A percentile compares a stretch with the other conserved stretches of the same genome.
Conservation (phyloP, 2,888 invertebrate species). For the Conus canariensis region DNA sequence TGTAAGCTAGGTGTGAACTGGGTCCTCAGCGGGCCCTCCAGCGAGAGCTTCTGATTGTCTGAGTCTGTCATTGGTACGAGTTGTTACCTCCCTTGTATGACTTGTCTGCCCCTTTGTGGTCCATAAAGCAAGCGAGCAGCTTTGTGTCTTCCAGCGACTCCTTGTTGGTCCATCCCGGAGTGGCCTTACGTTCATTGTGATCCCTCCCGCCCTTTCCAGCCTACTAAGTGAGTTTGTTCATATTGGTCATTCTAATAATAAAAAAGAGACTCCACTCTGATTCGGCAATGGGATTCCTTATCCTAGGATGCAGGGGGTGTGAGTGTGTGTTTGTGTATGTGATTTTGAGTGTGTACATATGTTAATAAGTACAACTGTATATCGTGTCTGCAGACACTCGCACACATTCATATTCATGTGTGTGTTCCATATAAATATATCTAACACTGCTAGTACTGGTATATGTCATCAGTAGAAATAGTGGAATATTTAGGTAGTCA, state of each 20-base stretch:
- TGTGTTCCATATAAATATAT: not conserved
- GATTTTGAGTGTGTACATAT: not conserved
- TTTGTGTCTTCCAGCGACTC: not conserved
- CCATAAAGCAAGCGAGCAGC: slow-evolving; percentile 9
- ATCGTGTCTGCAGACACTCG: not conserved
- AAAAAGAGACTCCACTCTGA: too few species aligned
- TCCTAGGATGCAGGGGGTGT: not conserved
- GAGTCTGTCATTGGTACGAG: slow-evolving; percentile 21
- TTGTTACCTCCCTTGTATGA: slow-evolving; percentile 17
- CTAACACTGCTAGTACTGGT: too few species aligned
- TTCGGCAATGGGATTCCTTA: not conserved
- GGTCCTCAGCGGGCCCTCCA: not conserved
- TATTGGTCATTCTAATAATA: slow-evolving; percentile 38
- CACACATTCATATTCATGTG: not conserved
- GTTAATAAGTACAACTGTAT: not conserved
- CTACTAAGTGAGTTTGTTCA: slow-evolving; percentile 40
- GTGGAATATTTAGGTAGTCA: too few species aligned
- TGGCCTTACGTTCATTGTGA: not conserved
- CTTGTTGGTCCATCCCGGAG: not conserved
- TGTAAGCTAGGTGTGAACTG: not conserved
- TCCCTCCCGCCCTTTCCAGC: not conserved
- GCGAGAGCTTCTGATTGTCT: slow-evolving; percentile 26
- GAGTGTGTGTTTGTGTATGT: not conserved
- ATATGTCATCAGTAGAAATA: too few species aligned
- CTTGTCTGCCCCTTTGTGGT: slow-evolving; percentile 24